These are phyloP conservation scores for Drosophila prosaltans DNA, from an alignment of 1,140 invertebrate species.

Conservation along the genomic window DNA sequence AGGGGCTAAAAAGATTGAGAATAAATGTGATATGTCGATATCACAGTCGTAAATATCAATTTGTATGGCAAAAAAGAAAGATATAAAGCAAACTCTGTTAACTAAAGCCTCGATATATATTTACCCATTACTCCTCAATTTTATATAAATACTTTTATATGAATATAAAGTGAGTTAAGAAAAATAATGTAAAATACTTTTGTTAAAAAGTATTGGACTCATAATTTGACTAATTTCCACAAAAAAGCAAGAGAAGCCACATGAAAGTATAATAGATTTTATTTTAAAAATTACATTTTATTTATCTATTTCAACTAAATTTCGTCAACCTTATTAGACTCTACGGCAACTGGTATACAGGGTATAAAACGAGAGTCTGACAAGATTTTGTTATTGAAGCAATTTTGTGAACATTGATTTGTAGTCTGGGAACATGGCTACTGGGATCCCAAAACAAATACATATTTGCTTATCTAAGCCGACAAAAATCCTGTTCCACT, in stretches of 20 bases:
- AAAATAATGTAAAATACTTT: no score
- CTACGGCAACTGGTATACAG: background rate
- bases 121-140: background rate
- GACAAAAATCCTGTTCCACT: conserved; percentile 47
- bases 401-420: conserved; percentile 50
- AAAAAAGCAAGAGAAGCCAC: no score
- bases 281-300: no score
- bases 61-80: conserved; percentile 34
- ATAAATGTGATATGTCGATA: conserved; percentile 70
- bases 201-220: no score
- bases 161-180: no score
- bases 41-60: conserved; percentile 69
- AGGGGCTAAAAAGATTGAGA: background rate
- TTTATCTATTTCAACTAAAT: no score
- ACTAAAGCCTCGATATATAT: background rate
- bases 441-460: conserved; percentile 59
- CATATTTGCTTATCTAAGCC: conserved; percentile 63
- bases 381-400: background rate
- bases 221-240: no score
- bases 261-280: no score
- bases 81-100: conserved; percentile 25
- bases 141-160: no score
- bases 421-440: conserved; percentile 42
- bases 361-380: background rate
- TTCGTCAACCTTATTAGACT: no score